Conservation (phyloP, 2,113 vertebrate genomes). For the Rhadina sibilatrix region DNA sequence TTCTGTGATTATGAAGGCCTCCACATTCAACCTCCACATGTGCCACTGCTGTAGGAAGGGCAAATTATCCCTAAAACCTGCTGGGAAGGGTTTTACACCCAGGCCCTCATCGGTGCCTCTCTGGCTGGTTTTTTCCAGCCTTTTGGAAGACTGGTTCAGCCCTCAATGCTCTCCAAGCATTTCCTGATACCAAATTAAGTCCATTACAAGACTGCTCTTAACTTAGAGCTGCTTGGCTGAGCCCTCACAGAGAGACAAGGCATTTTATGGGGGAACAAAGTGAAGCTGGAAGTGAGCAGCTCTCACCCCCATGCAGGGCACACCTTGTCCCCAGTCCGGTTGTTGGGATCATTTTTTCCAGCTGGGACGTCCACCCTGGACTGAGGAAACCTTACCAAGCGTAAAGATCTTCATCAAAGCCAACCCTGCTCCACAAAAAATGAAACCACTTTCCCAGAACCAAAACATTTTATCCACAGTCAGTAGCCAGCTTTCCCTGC, state of each 20-base stretch:
- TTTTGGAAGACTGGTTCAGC: not conserved
- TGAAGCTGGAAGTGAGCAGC: not conserved
- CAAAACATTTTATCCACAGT: not conserved
- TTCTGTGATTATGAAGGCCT: not conserved
- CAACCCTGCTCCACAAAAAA: not conserved
- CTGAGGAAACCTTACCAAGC: not conserved
- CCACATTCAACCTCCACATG: not conserved
- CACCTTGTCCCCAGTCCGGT: not conserved
- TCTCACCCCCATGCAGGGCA: rapidly evolving
- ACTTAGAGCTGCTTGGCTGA: not conserved
- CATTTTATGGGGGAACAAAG: rapidly evolving
- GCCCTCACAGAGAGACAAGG: not conserved
- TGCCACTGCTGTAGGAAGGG: not conserved
- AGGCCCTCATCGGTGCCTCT: rapidly evolving
- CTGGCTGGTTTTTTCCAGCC: not conserved
- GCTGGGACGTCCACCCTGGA: not conserved
- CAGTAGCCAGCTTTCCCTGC: not conserved
- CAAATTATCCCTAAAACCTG: not conserved
- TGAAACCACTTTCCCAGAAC: not conserved
- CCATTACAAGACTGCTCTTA: not conserved
- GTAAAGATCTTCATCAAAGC: rapidly evolving
- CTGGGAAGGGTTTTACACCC: not conserved
- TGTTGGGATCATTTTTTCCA: not conserved
- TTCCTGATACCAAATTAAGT: not conserved
- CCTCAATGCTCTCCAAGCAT: not conserved